Evolutionary conservation across 2,888 invertebrate genomes (phyloP).

Genomic region (Drosophila cracens): DNA sequence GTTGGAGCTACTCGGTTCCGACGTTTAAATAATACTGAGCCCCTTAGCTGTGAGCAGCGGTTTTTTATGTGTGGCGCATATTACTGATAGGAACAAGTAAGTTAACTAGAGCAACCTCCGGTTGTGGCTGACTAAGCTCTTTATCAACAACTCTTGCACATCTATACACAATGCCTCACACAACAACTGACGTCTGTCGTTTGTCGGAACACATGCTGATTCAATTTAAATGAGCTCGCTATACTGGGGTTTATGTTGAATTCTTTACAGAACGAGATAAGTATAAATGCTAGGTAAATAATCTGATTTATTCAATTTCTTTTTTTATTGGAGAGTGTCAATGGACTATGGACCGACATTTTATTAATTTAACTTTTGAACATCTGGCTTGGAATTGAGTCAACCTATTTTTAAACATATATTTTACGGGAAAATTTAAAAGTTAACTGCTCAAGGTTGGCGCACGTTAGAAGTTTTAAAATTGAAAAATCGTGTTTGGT

Average conservation of each 20-base stretch:
- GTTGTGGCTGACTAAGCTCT: slow-evolving; percentile 45
- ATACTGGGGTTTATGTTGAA: not conserved
- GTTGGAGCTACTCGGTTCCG: not conserved
- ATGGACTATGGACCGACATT: not conserved
- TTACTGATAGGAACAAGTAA: slow-evolving; percentile 45
- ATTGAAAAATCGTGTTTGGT: not conserved
- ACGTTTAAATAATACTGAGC: slow-evolving; percentile 40
- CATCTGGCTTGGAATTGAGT: not conserved
- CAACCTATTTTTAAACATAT: not conserved
- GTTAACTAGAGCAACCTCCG: slow-evolving; percentile 26
- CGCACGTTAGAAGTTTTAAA: not conserved
- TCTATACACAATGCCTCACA: not conserved
- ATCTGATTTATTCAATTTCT: not conserved
- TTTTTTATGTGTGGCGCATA: slow-evolving; percentile 35
- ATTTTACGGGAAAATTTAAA: not conserved
- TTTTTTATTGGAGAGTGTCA: not conserved
- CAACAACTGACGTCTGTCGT: not conserved
- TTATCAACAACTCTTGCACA: slow-evolving; percentile 39
- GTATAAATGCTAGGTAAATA: not conserved
- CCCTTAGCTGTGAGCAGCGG: slow-evolving; percentile 1
- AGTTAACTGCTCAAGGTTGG: not conserved
- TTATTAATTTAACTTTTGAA: not conserved
- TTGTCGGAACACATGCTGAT: not conserved
- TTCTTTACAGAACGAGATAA: not conserved
- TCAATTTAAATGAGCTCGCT: slow-evolving; percentile 7